These are phyloP conservation scores for Orthosia gothica DNA, from an alignment of 2,888 invertebrate genomes.

Conservation along the genomic window DNA sequence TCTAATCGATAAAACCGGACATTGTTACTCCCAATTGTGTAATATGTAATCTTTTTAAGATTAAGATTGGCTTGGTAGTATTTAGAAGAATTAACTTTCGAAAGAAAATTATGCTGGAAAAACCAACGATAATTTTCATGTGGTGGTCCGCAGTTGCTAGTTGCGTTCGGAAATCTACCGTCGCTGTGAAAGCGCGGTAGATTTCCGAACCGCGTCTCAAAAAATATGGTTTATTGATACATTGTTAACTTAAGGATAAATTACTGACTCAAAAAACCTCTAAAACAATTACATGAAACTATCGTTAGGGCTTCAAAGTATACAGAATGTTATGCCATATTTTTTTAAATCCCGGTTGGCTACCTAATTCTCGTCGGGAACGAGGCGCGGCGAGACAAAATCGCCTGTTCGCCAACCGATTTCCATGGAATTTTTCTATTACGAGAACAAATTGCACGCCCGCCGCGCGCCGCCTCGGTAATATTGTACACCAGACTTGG, in stretches of 20 bases:
- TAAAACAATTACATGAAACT: neutral
- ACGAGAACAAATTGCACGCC: constrained; percentile 86
- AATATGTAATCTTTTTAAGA: neutral
- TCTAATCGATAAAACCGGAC: constrained; percentile 49
- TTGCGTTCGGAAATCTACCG: neutral
- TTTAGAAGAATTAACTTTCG: neutral
- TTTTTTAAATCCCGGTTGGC: constrained; percentile 26
- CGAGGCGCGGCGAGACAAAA: constrained; percentile 60
- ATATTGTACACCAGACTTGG: constrained; percentile 70
- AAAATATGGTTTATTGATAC: neutral
- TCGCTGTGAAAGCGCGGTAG: no score
- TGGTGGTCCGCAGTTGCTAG: neutral
- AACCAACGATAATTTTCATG: neutral
- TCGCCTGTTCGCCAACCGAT: constrained; percentile 75
- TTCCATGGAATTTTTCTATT: constrained; percentile 91
- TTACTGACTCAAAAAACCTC: neutral
- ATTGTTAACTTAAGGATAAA: no score
- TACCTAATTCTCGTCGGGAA: constrained; percentile 24
- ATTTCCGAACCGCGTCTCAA: no score
- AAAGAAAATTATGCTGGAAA: neutral
- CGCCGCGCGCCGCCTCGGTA: constrained; percentile 79
- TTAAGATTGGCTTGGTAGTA: neutral
- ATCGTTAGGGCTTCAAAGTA: neutral
- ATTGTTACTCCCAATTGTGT: constrained; percentile 36
- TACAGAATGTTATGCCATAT: neutral